These are phyloP conservation scores for Cancer borealis DNA, from an alignment of 2,888 invertebrate genomes.

Conservation along the genomic window DNA sequence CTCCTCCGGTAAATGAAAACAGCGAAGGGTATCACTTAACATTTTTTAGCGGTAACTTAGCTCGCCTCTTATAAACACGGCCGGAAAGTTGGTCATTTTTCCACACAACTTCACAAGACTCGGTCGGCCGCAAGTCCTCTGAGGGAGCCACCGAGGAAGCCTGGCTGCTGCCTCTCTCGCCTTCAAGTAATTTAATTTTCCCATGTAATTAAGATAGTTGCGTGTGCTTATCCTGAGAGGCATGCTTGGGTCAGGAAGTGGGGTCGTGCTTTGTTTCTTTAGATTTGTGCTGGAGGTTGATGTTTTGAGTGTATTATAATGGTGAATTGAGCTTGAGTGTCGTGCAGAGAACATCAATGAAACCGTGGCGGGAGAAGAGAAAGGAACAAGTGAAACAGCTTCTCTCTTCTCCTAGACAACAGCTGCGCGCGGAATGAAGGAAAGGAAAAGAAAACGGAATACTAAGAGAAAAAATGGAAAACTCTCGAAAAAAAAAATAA, in stretches of 20 bases:
- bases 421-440: not conserved
- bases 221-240: conserved; percentile 37
- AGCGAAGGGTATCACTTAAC: conserved; percentile 45
- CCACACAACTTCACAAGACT: conserved; percentile 42
- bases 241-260: not conserved
- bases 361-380: not conserved
- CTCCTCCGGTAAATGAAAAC: conserved; percentile 35
- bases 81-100: conserved; percentile 38
- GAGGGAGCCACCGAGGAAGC: not conserved
- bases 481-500: not conserved
- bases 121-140: not conserved
- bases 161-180: conserved; percentile 14
- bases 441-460: not conserved
- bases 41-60: conserved; percentile 45
- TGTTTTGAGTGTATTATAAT: not conserved
- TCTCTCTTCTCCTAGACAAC: not conserved
- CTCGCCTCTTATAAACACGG: conserved; percentile 42
- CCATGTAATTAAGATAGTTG: conserved; percentile 30
- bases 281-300: not conserved
- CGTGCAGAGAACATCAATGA: not conserved
- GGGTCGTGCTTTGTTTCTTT: not conserved
- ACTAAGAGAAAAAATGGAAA: not conserved
- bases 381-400: not conserved
- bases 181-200: conserved; percentile 35
- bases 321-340: not conserved